Base-by-base conservation (phyloP, 92 coral and sea anemone genomes). In the Meandrina meandrites region DNA sequence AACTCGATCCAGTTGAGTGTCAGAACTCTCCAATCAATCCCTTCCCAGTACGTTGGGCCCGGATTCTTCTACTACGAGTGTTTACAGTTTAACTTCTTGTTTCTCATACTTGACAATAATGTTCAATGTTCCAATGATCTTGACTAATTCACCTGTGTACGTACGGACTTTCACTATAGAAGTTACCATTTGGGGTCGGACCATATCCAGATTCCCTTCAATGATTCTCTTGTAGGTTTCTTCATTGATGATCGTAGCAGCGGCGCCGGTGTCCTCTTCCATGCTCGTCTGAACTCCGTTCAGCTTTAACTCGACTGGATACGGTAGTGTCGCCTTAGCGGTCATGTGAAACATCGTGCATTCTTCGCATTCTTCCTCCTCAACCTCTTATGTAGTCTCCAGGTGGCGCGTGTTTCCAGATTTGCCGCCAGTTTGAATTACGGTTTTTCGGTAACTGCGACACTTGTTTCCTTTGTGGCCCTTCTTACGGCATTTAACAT, bases 31-130 rank as follows among this genome's bases (percentile, higher is more conserved):
- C 48, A 88, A 89, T 90, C 92, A 88, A 58, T 91, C 87, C 42
- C 92, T 74, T 47, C 90, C 90, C 27, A 91, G 76, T 53, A 85
- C 86, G 36, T 74, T 89, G 24, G 90, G 94, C 8, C 94, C 91
- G n/a, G 76, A 66, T 31, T 91, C 91, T 18, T 86, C 84, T 53
- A n/a, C 90, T 22, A 91, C 81, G 12, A 86, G 78, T 60, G 72
- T 60, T 83, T 62, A 75, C 66, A 90, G 76, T 35, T 75, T 66
- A 51, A 18, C 15, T 27, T 85, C 75, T 40, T 88, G 79, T 14
- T 35, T 68, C 50, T 78, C 78, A 73, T 88, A 81, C 30, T 64
- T 57, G 18, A 88, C 91, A 36, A 35, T 81, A 79, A 90, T 40
- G 7, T 53, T 24, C 67, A 72, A 81, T 22, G 91, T 80, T 48